These are phyloP conservation scores for Agapetus fuscipes DNA, from an alignment of 2,888 invertebrate species.

Conservation along the genomic window DNA sequence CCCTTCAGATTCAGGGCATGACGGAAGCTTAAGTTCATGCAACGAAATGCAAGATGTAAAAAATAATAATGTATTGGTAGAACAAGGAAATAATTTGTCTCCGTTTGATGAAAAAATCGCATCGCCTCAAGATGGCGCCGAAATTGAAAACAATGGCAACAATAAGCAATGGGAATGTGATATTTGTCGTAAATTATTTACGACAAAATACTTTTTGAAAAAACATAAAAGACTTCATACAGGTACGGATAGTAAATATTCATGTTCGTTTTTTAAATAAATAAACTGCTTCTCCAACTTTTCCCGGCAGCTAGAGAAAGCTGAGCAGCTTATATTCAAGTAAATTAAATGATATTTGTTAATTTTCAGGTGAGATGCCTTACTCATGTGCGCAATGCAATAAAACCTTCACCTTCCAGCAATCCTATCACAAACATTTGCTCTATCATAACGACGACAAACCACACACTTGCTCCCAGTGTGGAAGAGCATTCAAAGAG, in stretches of 20 bases:
- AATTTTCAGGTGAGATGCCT: slow-evolving; percentile 70
- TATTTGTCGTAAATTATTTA: slow-evolving; percentile 74
- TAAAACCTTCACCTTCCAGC: slow-evolving; percentile 82
- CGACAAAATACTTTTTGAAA: slow-evolving; percentile 82
- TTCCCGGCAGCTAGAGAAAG: too few species aligned
- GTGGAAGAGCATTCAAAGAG: slow-evolving; percentile 78
- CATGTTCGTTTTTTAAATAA: too few species aligned
- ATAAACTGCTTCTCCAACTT: too few species aligned
- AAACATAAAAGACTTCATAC: slow-evolving; percentile 82
- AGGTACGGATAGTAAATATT: slow-evolving; percentile 36
- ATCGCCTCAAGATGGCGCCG: not conserved
- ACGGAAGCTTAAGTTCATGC: too few species aligned
- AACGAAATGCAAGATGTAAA: not conserved
- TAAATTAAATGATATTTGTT: not conserved
- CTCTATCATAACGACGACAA: slow-evolving; percentile 81
- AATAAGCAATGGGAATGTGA: slow-evolving; percentile 82
- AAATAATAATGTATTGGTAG: slow-evolving; percentile 3
- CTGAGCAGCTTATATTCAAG: not conserved
- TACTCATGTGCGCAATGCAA: slow-evolving; percentile 74
- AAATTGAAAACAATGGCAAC: slow-evolving; percentile 29
- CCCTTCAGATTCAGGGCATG: slow-evolving; percentile 10
- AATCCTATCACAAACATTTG: slow-evolving; percentile 82
- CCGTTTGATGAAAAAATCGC: too few species aligned
- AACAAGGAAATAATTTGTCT: too few species aligned
- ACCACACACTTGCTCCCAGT: slow-evolving; percentile 64